phyloP scores from a whole-genome alignment of 2,888 invertebrate species.

The Abscondita cerata region DNA sequence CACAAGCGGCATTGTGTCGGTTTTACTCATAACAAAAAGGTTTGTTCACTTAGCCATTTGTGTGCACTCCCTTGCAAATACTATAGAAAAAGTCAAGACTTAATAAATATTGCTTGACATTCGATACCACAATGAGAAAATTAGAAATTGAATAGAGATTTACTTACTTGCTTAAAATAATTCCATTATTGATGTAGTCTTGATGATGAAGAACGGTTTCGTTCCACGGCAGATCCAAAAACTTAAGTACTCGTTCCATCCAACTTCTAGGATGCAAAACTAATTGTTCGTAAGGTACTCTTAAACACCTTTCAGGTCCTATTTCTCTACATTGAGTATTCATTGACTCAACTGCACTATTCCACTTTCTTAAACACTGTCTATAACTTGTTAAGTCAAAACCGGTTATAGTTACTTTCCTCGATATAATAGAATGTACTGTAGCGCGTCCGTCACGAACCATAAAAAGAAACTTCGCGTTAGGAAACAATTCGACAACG shows the following conservation, averaged over 20 bases:
- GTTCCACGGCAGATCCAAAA: constrained; percentile 94
- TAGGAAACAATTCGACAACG: constrained; percentile 94
- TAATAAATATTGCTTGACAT: too few relatives aligned
- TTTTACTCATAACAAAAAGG: too few relatives aligned
- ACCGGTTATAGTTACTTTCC: constrained; percentile 74
- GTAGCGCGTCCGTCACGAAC: constrained; percentile 98
- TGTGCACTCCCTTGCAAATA: too few relatives aligned
- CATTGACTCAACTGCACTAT: constrained; percentile 94
- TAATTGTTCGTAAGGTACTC: constrained; percentile 96
- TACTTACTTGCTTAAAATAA: constrained; percentile 91
- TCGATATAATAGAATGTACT: constrained; percentile 96
- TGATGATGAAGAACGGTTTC: constrained; percentile 97
- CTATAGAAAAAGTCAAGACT: too few relatives aligned
- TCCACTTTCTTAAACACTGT: constrained; percentile 97
- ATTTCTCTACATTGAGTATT: constrained; percentile 89
- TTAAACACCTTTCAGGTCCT: constrained; percentile 77
- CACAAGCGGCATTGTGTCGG: too few relatives aligned
- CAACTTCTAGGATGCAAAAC: constrained; percentile 91
- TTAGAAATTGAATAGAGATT: constrained; percentile 4
- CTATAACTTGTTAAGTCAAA: constrained; percentile 94
- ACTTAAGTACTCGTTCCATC: constrained; percentile 86
- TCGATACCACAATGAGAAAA: too few relatives aligned
- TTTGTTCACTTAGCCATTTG: too few relatives aligned
- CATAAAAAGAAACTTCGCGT: constrained; percentile 98
- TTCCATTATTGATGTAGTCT: constrained; percentile 95